A percentile compares a stretch with the other conserved stretches of the same genome.
Evolutionary conservation across 1,140 invertebrate species (phyloP).

Genomic region (Lutraria rhynchaena): DNA sequence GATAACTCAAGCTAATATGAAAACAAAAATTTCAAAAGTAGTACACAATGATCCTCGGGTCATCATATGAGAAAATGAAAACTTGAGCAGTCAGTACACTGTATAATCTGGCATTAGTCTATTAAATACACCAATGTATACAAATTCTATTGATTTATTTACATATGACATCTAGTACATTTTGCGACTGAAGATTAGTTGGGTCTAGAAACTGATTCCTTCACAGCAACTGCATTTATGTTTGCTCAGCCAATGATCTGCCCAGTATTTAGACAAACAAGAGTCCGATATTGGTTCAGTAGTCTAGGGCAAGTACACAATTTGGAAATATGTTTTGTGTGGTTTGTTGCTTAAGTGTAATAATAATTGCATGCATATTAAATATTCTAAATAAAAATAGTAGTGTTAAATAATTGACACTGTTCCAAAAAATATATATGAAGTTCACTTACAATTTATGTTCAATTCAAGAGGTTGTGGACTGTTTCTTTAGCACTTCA

Average conservation of each 20-base stretch:
- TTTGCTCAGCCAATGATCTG: conserved; percentile 19
- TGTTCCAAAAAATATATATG: conserved; percentile 9
- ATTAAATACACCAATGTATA: no score
- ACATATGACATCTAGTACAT: no score
- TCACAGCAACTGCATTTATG: conserved; percentile 1
- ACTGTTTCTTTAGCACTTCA: conserved; percentile 14
- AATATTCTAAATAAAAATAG: conserved; percentile 13
- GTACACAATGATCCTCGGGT: no score
- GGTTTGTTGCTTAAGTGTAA: no score
- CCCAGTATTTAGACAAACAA: no score
- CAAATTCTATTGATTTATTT: no score
- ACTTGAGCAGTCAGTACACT: conserved; percentile 5
- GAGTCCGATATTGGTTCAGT: conserved; percentile 39
- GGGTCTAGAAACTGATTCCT: no score
- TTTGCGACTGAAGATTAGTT: no score
- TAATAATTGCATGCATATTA: no score
- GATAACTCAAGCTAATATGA: no score
- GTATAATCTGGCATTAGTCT: conserved; percentile 16
- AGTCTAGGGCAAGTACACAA: conserved; percentile 17
- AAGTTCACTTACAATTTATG: no score
- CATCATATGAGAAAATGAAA: conserved; percentile 18
- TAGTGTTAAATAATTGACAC: conserved; percentile 26
- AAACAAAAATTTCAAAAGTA: background rate
- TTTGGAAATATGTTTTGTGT: no score
- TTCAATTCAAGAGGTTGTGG: conserved; percentile 15